phyloP scores from a whole-genome alignment of 2,888 invertebrate genomes.

The Falcaria lacertinaria region DNA sequence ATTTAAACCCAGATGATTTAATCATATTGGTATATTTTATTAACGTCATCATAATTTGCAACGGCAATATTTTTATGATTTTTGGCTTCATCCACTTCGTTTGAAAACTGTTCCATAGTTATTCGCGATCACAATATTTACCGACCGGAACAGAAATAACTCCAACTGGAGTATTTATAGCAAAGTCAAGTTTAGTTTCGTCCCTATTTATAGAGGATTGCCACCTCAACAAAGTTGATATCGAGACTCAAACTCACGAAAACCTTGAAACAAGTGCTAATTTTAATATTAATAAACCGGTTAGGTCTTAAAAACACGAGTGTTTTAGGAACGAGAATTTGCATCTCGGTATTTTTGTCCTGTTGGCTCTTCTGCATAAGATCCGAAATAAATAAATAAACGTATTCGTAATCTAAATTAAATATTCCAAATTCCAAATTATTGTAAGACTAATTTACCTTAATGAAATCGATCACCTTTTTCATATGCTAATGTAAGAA shows the following conservation, averaged over 20 bases:
- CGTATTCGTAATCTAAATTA: background rate
- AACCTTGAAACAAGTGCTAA: background rate
- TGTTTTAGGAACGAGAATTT: background rate
- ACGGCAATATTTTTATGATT: background rate
- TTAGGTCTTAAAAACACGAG: background rate
- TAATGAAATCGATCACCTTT: background rate
- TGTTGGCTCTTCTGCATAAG: no score
- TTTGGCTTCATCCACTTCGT: background rate
- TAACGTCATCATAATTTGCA: background rate
- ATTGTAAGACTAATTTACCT: background rate
- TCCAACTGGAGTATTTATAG: constrained; percentile 6
- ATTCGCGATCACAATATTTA: constrained; percentile 1
- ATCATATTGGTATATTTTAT: no score
- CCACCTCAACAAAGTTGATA: background rate
- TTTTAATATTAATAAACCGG: background rate
- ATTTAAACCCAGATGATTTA: no score
- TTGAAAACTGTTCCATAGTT: background rate
- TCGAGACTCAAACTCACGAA: background rate
- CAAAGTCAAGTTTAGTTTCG: constrained; percentile 4
- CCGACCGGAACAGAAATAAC: constrained; percentile 4
- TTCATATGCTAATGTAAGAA: background rate
- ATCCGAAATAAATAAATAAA: no score
- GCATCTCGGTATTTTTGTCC: no score
- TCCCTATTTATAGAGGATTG: constrained; percentile 5
- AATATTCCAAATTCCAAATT: background rate